Base-by-base conservation (phyloP, 2,888 invertebrate genomes). In the Trichogramma dendrolimi region DNA sequence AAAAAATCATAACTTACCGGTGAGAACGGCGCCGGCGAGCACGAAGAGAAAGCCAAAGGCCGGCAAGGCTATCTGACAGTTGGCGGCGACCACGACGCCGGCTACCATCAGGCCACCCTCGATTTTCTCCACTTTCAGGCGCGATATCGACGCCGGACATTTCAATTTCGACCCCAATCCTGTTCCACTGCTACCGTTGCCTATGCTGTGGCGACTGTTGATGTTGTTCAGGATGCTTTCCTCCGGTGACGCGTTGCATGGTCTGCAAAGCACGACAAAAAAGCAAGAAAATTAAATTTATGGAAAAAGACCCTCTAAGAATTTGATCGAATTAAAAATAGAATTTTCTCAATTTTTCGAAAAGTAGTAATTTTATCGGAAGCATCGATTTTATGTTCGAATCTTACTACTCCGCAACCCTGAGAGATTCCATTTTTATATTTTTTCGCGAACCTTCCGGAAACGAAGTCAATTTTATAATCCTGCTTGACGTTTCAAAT, bases 1-100 rank as follows among this genome's bases (percentile, higher is more conserved):
- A 27, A 27, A 27, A 27, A 27, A 27, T 27, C 27, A 27, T 27
- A 27, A 74, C 81, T 78, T 77, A 89, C 89, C 88, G 66, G 89
- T 89, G 64, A 90, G 83, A 60, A 90, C 89, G 74, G 87, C 85
- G 73, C 90, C 90, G 62, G 88, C 88, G 63, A 89, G 83, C 78
- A 89, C 84, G 76, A 90, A 90, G 63, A 90, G 82, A 75, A 87
- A 87, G 54, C 90, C 90, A 77, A 90, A 90, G 69, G 88, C 87
- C 41, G 89, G 89, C 67, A 90, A 81, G 65, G 89, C 87, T 68
- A 89, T 86, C 78, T 89, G 89, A 76, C 90, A 90, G 80, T 89
- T 89, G 68, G 89, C 88, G 46, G 89, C 89, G 50, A 90, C 86
- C 14, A 89, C 88, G 58, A 90, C 87, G 4, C 89, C 90, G 8